These are phyloP conservation scores for Brachyistius frenatus DNA, from an alignment of 2,113 vertebrate genomes.

Conservation along the genomic window DNA sequence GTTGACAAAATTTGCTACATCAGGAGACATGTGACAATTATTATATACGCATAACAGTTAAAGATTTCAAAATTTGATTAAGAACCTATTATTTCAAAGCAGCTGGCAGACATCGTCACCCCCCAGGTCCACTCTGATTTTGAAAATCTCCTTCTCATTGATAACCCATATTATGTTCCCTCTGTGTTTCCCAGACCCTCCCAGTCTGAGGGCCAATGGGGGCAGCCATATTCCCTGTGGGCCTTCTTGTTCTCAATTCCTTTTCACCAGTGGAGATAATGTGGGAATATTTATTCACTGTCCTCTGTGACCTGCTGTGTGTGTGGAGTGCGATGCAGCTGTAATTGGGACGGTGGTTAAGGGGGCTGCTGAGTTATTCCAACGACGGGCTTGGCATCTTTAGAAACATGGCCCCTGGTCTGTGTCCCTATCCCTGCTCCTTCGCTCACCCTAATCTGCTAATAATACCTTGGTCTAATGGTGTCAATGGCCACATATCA, in stretches of 20 bases:
- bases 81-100: background rate
- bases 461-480: constrained; percentile 88
- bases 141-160: constrained; percentile 24
- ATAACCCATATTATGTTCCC: constrained; percentile 46
- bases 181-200: constrained; percentile 77
- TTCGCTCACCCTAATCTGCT: constrained; percentile 83
- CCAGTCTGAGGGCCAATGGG: constrained; percentile 82
- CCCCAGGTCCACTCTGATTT: background rate
- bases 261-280: constrained; percentile 85
- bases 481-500: constrained; percentile 86
- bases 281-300: constrained; percentile 92
- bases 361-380: constrained; percentile 79
- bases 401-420: constrained; percentile 60
- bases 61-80: no score
- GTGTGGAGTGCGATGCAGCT: constrained; percentile 71
- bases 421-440: constrained; percentile 58
- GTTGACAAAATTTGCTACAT: no score
- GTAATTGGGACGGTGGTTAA: constrained; percentile 88
- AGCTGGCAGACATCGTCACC: background rate
- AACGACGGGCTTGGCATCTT: constrained; percentile 77
- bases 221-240: constrained; percentile 60
- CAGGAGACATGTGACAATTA: no score
- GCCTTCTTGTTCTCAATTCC: constrained; percentile 51
- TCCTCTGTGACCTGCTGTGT: constrained; percentile 84
- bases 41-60: no score